Base-by-base conservation (phyloP, 1,140 invertebrate genomes). In the Drosophila ogumai region DNA sequence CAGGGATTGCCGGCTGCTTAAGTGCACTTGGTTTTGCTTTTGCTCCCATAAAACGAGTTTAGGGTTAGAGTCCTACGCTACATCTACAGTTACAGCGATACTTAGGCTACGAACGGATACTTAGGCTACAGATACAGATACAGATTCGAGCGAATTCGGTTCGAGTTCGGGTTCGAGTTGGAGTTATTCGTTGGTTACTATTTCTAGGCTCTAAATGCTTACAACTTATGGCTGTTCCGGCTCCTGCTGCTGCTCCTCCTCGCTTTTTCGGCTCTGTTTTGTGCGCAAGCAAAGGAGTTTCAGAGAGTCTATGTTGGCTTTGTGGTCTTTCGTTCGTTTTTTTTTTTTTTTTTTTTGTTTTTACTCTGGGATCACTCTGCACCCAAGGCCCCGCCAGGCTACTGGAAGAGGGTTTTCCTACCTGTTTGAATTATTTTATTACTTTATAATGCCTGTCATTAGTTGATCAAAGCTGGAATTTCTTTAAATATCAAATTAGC, bases 281-380 rank as follows among this genome's bases (percentile, higher is more conserved):
- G 52, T 40, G 67, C 68, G 67, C 68, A 68, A 69, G 77, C 73
- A 81, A 80, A 74, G 63, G 74, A 81, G 73, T 75, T 68, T 72
- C 65, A 91, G 86, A 92, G 91, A 92, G 91, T 92, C 91, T 92
- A 91, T 92, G 79, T 91, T 92, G 91, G 91, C 91, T 92, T 92
- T 91, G 91, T 92, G 71, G 68, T 84, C 58, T 52, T 54, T 38
- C 54, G 19, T 54, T 69, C 40, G 43, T 38, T 38, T 43, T 46
- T 46, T 15, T 3, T n/a, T n/a, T n/a, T n/a, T n/a, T n/a, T n/a
- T n/a, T n/a, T n/a, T n/a, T n/a, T n/a, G n/a, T n/a, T n/a, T n/a
- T 64, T 65, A 56, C 64, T 36, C 41, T 17, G 46, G 47, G 31
- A 43, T 43, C 50, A 38, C 64, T 25, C 9, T 38, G 43, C 64